phyloP scores from a whole-genome alignment of 2,797 vertebrate genomes.

The Bradypodion ventrale region DNA sequence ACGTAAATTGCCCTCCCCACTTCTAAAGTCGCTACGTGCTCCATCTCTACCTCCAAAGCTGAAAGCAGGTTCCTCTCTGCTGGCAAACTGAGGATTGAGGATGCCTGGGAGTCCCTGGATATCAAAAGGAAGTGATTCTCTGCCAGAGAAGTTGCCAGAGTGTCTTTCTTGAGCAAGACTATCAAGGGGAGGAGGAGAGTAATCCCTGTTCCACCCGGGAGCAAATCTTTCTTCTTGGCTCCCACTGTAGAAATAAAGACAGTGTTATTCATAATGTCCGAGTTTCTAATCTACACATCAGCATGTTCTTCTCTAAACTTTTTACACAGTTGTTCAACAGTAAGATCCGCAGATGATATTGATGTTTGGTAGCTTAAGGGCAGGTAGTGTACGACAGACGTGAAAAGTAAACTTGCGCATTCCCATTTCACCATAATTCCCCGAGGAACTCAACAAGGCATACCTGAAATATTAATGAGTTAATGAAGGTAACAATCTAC shows the following conservation, averaged over 20 bases:
- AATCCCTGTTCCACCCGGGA: conserved; percentile 87
- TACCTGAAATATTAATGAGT: conserved; percentile 83
- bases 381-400: conserved; percentile 75
- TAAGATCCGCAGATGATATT: conserved; percentile 81
- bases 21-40: conserved; percentile 87
- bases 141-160: conserved; percentile 88
- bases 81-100: conserved; percentile 81
- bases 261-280: conserved; percentile 83
- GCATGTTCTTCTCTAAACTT: conserved; percentile 81
- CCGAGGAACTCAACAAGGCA: conserved; percentile 81
- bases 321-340: conserved; percentile 79
- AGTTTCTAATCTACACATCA: conserved; percentile 81
- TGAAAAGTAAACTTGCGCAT: conserved; percentile 79
- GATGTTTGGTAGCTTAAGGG: conserved; percentile 80
- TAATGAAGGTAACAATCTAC: conserved; percentile 76
- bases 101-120: conserved; percentile 84
- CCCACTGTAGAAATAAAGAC: conserved; percentile 90
- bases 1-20: conserved; percentile 84
- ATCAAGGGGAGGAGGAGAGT: conserved; percentile 93
- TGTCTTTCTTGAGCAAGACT: conserved; percentile 88
- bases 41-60: conserved; percentile 84
- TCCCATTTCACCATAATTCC: conserved; percentile 79
- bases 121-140: conserved; percentile 87
- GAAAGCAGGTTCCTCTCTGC: conserved; percentile 80
- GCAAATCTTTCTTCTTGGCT: conserved; percentile 89